Evolutionary conservation across 2,888 invertebrate genomes (phyloP), one percentile per base, ranked within the genome.

Genomic region (Protula sp.): DNA sequence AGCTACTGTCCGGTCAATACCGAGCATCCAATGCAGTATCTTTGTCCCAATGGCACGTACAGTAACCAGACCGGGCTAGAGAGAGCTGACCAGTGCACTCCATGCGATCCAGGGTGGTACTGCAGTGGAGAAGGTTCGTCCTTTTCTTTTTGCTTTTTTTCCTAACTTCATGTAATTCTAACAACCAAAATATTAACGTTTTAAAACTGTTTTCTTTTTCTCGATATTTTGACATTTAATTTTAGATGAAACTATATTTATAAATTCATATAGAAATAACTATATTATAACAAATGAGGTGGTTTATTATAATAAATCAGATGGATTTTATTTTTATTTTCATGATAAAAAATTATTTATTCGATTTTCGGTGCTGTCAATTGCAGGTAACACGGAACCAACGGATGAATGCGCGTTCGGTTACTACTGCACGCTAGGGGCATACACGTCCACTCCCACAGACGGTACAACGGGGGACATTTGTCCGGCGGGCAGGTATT

Each of bases 21-120:
- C 14, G 67, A 69, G 54, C 66, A 71, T 50, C 71, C 58, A 24
- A 71, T 62, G n/a, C 67, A 77, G 58, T 77, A 65, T 61, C 66
- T 76, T 27, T 78, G 78, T 65, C 76, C 76, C 9, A 66, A 67
- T 28, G 78, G 78, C 4, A 70, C 72, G 27, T 78, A 72, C 65
- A 74, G 75, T 63, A 78, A 77, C 68, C 61, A 52, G 48, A 75
- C 76, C 3, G 74, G 75, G 22, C 67, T 78, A 52, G 61, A 67
- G 30, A 67, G 61, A 48, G 58, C 65, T 2, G 63, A 69, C 19
- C 75, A 76, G 65, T 78, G 78, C 62, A 73, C 74, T 28, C 74
- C 73, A 2, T 78, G 78, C 67, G 68, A 70, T n/a, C 73, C 75
- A 3, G 77, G 77, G 5, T 62, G 47, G 48, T 79, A 72, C 68